These are phyloP conservation scores for Agapostemon virescens DNA, from an alignment of 2,888 invertebrate species.

Conservation along the genomic window DNA sequence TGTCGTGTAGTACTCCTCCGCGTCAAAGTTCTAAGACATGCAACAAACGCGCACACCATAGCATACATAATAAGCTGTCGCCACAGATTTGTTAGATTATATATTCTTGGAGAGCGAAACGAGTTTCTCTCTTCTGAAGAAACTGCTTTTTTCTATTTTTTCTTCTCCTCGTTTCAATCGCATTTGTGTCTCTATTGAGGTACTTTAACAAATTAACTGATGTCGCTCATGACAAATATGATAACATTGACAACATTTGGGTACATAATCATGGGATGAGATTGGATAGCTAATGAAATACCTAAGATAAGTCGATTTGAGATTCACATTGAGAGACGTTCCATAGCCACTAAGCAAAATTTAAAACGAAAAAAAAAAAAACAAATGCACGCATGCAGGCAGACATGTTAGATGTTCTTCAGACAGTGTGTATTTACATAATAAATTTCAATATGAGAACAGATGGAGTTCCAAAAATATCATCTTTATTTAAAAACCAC, in stretches of 20 bases:
- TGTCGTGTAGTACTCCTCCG: conserved; percentile 97
- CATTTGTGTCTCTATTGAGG: conserved; percentile 18
- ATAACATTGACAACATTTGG: conserved; percentile 32
- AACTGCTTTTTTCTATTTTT: conserved; percentile 20
- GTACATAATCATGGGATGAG: conserved; percentile 2
- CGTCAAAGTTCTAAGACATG: conserved; percentile 90
- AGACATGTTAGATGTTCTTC: conserved; percentile 63
- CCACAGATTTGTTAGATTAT: conserved; percentile 33
- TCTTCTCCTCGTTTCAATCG: conserved; percentile 12
- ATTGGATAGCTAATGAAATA: conserved; percentile 35
- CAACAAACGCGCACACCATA: conserved; percentile 77
- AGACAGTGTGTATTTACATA: conserved; percentile 46
- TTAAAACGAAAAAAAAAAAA: conserved; percentile 48
- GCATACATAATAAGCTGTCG: conserved; percentile 66
- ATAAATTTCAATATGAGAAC: conserved; percentile 32
- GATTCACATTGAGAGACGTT: conserved; percentile 46
- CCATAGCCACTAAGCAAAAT: conserved; percentile 53
- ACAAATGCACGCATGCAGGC: conserved; percentile 73
- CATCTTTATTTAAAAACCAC: conserved; percentile 57
- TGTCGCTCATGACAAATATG: conserved; percentile 45
- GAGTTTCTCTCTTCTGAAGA: conserved; percentile 20
- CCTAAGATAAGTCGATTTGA: conserved; percentile 16
- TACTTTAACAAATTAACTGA: conserved; percentile 31
- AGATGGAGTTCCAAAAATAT: conserved; percentile 36
- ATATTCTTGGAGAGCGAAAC: conserved; percentile 40